phyloP scores from a whole-genome alignment of 1,140 invertebrate genomes.

The Helicoverpa zea region DNA sequence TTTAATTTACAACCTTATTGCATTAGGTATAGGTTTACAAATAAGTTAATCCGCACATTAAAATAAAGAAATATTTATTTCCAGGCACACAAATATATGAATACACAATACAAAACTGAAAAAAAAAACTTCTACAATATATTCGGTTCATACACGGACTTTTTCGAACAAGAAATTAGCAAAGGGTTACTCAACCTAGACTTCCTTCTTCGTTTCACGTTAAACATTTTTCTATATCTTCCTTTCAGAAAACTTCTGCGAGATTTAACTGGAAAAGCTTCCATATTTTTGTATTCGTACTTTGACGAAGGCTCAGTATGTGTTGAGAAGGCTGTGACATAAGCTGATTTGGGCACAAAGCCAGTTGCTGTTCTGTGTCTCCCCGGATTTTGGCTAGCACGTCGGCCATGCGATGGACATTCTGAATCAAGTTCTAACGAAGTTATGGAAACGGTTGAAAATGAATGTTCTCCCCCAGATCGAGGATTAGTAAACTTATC shows the following conservation, averaged over 20 bases:
- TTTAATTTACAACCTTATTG: no score
- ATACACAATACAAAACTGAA: slow-evolving; percentile 5
- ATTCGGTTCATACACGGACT: neutral
- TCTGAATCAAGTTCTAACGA: slow-evolving; percentile 66
- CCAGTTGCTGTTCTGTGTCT: slow-evolving; percentile 52
- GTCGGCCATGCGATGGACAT: slow-evolving; percentile 64
- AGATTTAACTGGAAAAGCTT: slow-evolving; percentile 53
- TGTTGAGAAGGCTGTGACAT: slow-evolving; percentile 46
- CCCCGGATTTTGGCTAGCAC: slow-evolving; percentile 24
- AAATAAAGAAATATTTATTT: neutral
- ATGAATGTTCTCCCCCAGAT: slow-evolving; percentile 59
- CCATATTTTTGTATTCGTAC: slow-evolving; percentile 41
- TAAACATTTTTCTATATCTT: slow-evolving; percentile 69
- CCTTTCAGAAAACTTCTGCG: slow-evolving; percentile 61
- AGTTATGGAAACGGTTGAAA: slow-evolving; percentile 62
- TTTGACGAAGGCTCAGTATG: neutral
- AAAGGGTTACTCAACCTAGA: slow-evolving; percentile 52
- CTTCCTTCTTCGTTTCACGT: slow-evolving; percentile 63
- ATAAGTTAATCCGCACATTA: neutral
- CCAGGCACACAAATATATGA: neutral
- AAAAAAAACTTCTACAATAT: neutral
- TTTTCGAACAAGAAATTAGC: slow-evolving; percentile 41
- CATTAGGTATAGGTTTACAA: neutral
- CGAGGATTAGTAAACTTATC: slow-evolving; percentile 71
- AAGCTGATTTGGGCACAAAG: slow-evolving; percentile 61